phyloP scores from a whole-genome alignment of 2,888 invertebrate species.

The Hofmannophila pseudospretella region DNA sequence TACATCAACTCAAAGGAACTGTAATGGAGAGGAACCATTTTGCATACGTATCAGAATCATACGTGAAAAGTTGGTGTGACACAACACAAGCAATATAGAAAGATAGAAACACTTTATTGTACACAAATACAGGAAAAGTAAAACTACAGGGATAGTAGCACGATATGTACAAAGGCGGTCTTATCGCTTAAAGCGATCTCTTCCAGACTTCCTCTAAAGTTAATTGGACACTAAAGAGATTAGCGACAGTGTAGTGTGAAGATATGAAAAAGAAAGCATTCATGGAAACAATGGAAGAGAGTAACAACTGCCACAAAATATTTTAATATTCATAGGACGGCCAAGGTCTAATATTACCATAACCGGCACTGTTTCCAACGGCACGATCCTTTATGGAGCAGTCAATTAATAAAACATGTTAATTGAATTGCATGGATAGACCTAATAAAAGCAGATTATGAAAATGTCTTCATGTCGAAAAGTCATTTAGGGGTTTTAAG shows the following conservation, averaged over 20 bases:
- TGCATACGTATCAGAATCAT: neutral
- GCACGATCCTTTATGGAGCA: slow-evolving; percentile 13
- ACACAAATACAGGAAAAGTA: no score
- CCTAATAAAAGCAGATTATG: slow-evolving; percentile 10
- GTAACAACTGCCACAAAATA: slow-evolving; percentile 17
- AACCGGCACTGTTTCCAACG: slow-evolving; percentile 25
- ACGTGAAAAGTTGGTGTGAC: neutral
- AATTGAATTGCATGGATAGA: slow-evolving; percentile 10
- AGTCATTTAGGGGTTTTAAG: slow-evolving; percentile 6
- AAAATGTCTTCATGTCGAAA: slow-evolving; percentile 8
- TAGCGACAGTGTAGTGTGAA: no score
- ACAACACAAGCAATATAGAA: no score
- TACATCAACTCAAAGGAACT: slow-evolving; percentile 13
- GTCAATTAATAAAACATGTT: slow-evolving; percentile 7
- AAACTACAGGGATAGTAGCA: no score
- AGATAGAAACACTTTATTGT: no score
- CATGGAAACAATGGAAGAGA: slow-evolving; percentile 6
- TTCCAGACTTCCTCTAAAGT: no score
- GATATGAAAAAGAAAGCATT: no score
- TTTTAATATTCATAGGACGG: slow-evolving; percentile 25
- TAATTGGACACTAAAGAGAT: no score
- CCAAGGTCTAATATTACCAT: slow-evolving; percentile 28
- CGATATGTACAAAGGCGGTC: no score
- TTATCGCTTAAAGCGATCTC: no score
- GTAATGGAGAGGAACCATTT: neutral